Evolutionary conservation across 2,888 invertebrate genomes (phyloP).

Genomic region (Trachelus iudaicus): DNA sequence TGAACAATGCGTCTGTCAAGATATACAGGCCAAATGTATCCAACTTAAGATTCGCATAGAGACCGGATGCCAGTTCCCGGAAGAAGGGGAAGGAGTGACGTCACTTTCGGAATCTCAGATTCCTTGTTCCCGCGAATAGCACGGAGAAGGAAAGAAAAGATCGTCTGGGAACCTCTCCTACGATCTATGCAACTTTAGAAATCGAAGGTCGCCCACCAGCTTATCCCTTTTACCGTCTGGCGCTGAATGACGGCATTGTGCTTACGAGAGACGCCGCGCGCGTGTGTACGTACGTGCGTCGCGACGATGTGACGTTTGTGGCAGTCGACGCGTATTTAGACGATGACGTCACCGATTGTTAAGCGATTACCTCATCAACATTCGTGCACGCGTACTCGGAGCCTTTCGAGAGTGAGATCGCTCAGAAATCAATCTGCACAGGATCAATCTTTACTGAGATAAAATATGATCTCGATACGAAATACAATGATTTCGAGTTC

Average conservation of each 20-base stretch:
- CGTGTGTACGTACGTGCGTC: neutral
- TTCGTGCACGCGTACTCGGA: neutral
- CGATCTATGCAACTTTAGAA: neutral
- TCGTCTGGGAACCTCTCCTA: neutral
- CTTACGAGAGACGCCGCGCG: neutral
- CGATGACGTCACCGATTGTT: slow-evolving; percentile 56
- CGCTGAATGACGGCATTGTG: neutral
- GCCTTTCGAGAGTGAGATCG: neutral
- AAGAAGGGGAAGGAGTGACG: neutral
- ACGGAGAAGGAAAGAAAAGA: neutral
- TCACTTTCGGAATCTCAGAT: neutral
- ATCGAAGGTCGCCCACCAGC: neutral
- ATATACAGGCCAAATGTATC: neutral
- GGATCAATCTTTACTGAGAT: neutral
- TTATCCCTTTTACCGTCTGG: neutral
- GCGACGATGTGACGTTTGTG: neutral
- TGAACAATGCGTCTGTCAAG: neutral
- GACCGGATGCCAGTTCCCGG: neutral
- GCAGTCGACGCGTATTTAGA: slow-evolving; percentile 36
- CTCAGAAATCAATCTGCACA: neutral
- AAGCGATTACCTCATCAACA: slow-evolving; percentile 47
- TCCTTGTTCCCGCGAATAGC: neutral
- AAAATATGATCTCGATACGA: neutral
- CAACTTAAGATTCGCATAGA: neutral
- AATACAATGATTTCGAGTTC: neutral